Base-by-base conservation (phyloP, 1,140 invertebrate genomes). In the Mya arenaria region DNA sequence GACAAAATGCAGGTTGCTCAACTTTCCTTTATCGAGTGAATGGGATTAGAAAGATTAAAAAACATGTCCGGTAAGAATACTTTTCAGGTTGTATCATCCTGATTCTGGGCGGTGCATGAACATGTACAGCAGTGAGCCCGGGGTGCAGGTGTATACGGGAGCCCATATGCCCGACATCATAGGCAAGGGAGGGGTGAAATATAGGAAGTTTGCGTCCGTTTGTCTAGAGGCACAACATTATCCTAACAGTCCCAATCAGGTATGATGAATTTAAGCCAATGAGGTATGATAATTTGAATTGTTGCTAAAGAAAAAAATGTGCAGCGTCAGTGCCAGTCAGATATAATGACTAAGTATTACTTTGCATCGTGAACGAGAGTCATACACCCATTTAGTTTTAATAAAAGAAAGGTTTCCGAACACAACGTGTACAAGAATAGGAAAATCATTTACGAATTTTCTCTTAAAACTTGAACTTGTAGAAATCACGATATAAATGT, bases 211-310 rank as follows among this genome's bases (percentile, higher is more conserved):
- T 85, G 96, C 95, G 0, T 96, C 95, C 0, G 96, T 99, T 83
- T 98, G 97, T 89, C 93, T 99, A 39, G 97, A 99, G 92, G 97
- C 98, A 0, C 97, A 99, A 92, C 97, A 96, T 88, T 99, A 96
- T 94, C 98, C 98, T 0, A 96, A 99, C 93, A 96, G 97, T 17
- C 93, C 98, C 1, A 97, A 99, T 93, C 94, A 97, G 91, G 94
- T 96, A 92, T 93, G 63, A 25, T n/a, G 2, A 15, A 39, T 23
- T 15, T 37, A 1, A 37, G 30, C 4, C n/a, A 48, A 10, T 48
- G n/a, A 10, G 10, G 44, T 10, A n/a, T 48, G 10, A 13, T 48
- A 13, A 48, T n/a, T 48, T 10, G 10, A 48, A 13, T 13, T 48
- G 44, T 32, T 28, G 23, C 17, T 62, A 17, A 4, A 1, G 23